phyloP scores from a whole-genome alignment of 2,113 vertebrate genomes.

The Pituophis catenifer region DNA sequence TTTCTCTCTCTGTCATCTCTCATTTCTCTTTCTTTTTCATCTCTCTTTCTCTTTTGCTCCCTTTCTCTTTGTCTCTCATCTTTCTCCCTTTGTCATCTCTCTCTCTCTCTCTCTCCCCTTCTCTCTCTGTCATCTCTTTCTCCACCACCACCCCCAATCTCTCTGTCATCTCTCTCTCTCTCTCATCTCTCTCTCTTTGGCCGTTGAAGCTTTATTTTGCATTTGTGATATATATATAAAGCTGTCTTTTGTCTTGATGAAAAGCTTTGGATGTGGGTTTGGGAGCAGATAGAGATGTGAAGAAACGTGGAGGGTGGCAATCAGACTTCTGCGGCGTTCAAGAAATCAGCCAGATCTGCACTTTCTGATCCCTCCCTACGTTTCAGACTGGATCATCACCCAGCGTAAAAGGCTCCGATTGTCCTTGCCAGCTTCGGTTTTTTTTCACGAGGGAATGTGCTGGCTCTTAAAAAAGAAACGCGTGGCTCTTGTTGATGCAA shows the following conservation, averaged over 20 bases:
- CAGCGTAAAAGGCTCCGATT: not conserved
- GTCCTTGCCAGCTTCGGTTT: not conserved
- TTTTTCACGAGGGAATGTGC: not conserved
- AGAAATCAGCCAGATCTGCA: not conserved
- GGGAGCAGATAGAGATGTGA: not conserved
- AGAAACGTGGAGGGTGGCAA: not conserved
- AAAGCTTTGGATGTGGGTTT: not conserved
- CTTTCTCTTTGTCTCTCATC: too few relatives aligned
- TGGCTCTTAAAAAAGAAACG: not conserved
- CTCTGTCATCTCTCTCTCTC: too few relatives aligned
- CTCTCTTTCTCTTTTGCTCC: too few relatives aligned
- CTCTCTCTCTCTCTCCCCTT: accelerated
- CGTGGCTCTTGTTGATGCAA: not conserved
- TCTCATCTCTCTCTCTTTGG: not conserved
- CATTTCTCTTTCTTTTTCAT: too few relatives aligned
- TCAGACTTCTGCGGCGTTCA: not conserved
- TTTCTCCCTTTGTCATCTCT: too few relatives aligned
- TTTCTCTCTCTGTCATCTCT: too few relatives aligned
- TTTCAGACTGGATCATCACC: not conserved
- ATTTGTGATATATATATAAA: not conserved
- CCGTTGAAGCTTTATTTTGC: not conserved
- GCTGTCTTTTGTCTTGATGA: not conserved
- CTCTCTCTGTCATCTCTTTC: not conserved
- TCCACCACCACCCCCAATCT: too few relatives aligned
- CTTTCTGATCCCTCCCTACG: not conserved